Evolutionary conservation across 2,888 invertebrate genomes (phyloP), one percentile per base, ranked within the genome.

Genomic region (Campoplex nolae): DNA sequence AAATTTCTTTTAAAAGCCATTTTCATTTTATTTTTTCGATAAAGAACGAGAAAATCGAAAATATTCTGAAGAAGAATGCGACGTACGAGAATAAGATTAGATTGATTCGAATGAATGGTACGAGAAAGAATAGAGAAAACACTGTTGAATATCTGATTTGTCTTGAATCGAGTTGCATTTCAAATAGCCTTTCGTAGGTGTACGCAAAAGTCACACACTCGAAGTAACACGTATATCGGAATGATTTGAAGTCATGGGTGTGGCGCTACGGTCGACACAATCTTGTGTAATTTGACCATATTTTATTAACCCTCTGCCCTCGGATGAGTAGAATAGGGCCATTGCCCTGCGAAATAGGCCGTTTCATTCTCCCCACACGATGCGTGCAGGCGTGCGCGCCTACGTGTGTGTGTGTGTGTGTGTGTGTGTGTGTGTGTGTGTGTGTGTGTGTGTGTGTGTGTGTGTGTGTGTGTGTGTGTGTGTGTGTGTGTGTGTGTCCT

Each of bases 201-300:
- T 38, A 38, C 38, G 28, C 38, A 32, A 58, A 32, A 58, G 38
- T 45, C 32, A 8, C 23, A 58, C n/a, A 58, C 58, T 56, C n/a
- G n/a, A n/a, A 35, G 11, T 16, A 77, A 58, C 70, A 35, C n/a
- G 45, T 54, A 68, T 42, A 67, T 48, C 54, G 71, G 54, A 51
- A 73, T 28, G 42, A 80, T 45, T 45, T 62, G 58, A 4, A 78
- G n/a, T 71, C 18, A 70, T 78, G 73, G 71, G 71, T 45, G 75
- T 62, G 80, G 80, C 68, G 45, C 67, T 54, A 54, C 38, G 58
- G 28, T 71, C 75, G 67, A 80, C 54, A 73, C 62, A 71, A 58
- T 76, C 45, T 65, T 42, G 86, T 56, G 83, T 83, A 86, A 77
- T 83, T 86, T 68, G 48, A 73, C 56, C 76, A 83, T 86, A 80